Conservation (phyloP, 2,113 vertebrate genomes). For the Hydrochoerus hydrochaeris region DNA sequence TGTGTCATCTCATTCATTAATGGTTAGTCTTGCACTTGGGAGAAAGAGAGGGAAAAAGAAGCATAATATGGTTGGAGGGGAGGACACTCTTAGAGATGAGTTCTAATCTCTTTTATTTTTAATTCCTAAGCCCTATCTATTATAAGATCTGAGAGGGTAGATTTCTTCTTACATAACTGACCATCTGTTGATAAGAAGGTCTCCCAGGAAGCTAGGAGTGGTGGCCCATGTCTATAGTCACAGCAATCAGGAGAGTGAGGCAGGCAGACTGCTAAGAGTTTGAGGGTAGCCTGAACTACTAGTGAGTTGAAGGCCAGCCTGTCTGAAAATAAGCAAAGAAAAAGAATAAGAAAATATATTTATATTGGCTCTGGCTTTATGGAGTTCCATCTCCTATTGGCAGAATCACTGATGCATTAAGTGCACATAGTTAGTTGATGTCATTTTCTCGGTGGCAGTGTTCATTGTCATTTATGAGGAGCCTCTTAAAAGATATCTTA, state of each 20-base stretch:
- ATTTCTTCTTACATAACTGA: not conserved
- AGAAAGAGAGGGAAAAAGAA: not conserved
- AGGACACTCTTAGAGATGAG: not conserved
- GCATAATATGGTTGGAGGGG: not conserved
- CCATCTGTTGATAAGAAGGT: not conserved
- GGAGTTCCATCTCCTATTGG: not conserved
- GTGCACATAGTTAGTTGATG: not conserved
- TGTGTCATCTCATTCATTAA: not conserved
- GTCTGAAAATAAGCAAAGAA: too few relatives aligned
- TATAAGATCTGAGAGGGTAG: not conserved
- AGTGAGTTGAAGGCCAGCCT: too few relatives aligned
- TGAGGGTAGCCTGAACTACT: too few relatives aligned
- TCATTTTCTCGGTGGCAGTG: not conserved
- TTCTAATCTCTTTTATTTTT: not conserved
- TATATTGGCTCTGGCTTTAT: slow-evolving; percentile 14
- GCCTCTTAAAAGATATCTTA: not conserved
- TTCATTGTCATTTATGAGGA: not conserved
- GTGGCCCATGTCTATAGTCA: too few relatives aligned
- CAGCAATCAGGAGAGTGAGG: too few relatives aligned
- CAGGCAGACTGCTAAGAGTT: too few relatives aligned
- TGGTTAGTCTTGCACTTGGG: slow-evolving; percentile 27
- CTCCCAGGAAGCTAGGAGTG: too few relatives aligned
- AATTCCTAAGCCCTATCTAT: not conserved
- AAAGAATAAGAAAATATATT: not conserved
- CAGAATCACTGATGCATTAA: not conserved